Percentiles rank a stretch among this genome's conserved stretches.
Evolutionary conservation across 1,140 invertebrate genomes (phyloP).

Genomic region (Magallana ariakensis): DNA sequence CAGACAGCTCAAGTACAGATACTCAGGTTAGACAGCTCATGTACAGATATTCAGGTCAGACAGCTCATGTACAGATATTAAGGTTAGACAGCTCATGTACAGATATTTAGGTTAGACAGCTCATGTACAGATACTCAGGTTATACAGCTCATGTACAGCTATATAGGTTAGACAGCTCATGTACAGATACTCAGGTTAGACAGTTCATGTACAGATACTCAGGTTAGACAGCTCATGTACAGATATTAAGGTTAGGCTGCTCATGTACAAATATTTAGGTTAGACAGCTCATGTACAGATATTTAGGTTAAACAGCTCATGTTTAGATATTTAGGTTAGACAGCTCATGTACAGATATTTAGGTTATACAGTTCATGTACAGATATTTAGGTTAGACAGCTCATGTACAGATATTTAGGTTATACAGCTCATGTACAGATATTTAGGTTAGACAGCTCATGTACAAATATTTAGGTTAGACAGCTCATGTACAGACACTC

Average conservation of each 20-base stretch:
- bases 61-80: conserved; percentile 71
- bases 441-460: conserved; percentile 69
- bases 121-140: conserved; percentile 72
- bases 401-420: conserved; percentile 72
- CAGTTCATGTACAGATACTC: too few relatives aligned
- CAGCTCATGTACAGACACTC: conserved; percentile 71
- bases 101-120: conserved; percentile 71
- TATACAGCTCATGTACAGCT: too few relatives aligned
- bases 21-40: conserved; percentile 69
- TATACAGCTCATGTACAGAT: conserved; percentile 70
- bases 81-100: too few relatives aligned
- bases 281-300: conserved; percentile 71
- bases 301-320: conserved; percentile 69
- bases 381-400: conserved; percentile 71
- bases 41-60: too few relatives aligned
- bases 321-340: too few relatives aligned
- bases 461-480: too few relatives aligned
- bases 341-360: conserved; percentile 71
- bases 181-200: conserved; percentile 70
- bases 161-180: conserved; percentile 71
- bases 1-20: conserved; percentile 71
- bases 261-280: too few relatives aligned
- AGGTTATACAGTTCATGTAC: too few relatives aligned
- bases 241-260: conserved; percentile 73
- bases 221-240: conserved; percentile 68